Percentiles rank a stretch among this genome's conserved stretches.
Evolutionary conservation across 2,797 vertebrate species (phyloP).

Genomic region (Coccyzus lansbergi): DNA sequence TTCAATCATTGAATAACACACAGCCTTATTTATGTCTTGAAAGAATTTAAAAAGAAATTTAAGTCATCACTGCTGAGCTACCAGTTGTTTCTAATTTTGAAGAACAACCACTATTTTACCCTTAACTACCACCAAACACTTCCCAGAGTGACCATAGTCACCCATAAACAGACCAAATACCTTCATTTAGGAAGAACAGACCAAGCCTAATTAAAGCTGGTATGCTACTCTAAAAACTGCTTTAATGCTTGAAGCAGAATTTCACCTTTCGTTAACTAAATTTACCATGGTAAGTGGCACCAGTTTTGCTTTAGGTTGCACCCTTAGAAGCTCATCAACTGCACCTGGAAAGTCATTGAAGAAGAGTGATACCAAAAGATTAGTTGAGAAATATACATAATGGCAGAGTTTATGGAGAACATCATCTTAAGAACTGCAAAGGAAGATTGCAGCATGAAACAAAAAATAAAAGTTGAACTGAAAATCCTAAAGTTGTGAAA

Average conservation of each 20-base stretch:
- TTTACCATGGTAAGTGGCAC: neutral
- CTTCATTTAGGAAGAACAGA: conserved; percentile 12
- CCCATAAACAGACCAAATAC: conserved; percentile 21
- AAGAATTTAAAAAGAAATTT: conserved; percentile 60
- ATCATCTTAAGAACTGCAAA: neutral
- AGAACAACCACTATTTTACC: conserved; percentile 53
- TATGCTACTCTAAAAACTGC: conserved; percentile 1
- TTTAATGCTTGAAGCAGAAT: conserved; percentile 23
- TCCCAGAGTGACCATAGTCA: conserved; percentile 34
- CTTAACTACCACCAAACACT: conserved; percentile 56
- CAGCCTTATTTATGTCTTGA: conserved; percentile 57
- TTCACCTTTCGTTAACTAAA: neutral
- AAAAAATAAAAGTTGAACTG: neutral
- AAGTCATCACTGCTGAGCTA: conserved; percentile 67
- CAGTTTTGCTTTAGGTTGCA: neutral
- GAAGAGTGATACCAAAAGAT: neutral
- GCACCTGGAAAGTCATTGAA: neutral
- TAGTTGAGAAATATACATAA: neutral
- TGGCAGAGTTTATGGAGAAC: neutral
- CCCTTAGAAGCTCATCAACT: conserved; percentile 14
- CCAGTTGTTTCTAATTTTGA: conserved; percentile 68
- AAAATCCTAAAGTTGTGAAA: neutral
- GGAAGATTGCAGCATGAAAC: neutral
- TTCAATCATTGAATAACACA: conserved; percentile 64
- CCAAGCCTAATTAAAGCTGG: neutral